Percentiles rank a stretch among this genome's conserved stretches.
Conservation (phyloP, 2,797 vertebrate genomes). For the Mormyrops attenuatus region DNA sequence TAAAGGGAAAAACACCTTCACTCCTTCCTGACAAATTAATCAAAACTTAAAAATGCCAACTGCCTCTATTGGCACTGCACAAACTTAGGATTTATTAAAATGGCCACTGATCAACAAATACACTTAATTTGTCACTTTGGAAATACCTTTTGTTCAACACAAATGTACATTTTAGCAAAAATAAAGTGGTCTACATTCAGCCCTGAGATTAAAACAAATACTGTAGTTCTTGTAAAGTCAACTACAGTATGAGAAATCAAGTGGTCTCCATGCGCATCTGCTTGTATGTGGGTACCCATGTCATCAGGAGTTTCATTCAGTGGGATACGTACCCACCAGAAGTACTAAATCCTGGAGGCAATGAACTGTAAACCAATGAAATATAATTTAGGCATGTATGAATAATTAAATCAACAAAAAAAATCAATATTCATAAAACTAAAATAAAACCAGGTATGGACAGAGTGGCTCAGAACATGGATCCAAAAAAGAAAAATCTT, state of each 20-base stretch:
- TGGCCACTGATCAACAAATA: constrained; percentile 11
- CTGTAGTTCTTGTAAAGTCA: constrained; percentile 12
- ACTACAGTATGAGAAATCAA: constrained; percentile 18
- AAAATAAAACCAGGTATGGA: constrained; percentile 13
- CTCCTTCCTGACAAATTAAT: not conserved
- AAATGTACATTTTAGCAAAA: constrained; percentile 1
- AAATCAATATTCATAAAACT: not conserved
- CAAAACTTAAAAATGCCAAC: not conserved
- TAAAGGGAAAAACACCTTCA: constrained; percentile 11
- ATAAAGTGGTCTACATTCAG: constrained; percentile 48
- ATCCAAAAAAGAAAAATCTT: constrained; percentile 7
- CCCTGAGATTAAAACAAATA: constrained; percentile 54
- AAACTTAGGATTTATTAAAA: not conserved
- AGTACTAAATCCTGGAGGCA: constrained; percentile 27
- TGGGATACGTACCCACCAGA: not conserved
- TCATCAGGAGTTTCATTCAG: not conserved
- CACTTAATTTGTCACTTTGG: constrained; percentile 1
- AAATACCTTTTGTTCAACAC: constrained; percentile 12
- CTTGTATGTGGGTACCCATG: constrained; percentile 4
- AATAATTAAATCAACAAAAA: constrained; percentile 17
- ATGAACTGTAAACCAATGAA: constrained; percentile 24
- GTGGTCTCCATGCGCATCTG: constrained; percentile 27
- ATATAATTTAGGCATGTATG: constrained; percentile 22
- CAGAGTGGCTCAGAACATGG: constrained; percentile 16
- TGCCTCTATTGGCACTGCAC: not conserved